These are phyloP conservation scores for Drosophila quadrilineata DNA, from an alignment of 1,140 invertebrate genomes.

Conservation along the genomic window DNA sequence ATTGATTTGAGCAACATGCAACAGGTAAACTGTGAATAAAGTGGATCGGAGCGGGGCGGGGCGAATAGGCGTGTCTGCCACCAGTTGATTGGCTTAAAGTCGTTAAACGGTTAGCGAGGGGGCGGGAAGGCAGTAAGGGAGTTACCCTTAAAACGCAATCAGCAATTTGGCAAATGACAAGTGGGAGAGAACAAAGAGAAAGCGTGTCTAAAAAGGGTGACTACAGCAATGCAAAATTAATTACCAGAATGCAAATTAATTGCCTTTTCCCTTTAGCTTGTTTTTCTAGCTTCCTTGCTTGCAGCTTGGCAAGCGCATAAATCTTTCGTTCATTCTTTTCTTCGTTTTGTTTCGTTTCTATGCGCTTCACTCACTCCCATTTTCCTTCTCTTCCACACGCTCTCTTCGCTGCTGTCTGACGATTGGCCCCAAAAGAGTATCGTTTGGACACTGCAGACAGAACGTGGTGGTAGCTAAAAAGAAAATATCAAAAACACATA, in stretches of 20 bases:
- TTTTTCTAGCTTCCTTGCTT: no score
- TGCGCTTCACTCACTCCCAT: conserved; percentile 14
- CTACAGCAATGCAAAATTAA: conserved; percentile 72
- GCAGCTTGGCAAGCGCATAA: conserved; percentile 73
- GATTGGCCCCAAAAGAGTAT: conserved; percentile 47
- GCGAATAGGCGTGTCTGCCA: not conserved
- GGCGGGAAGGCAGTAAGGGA: not conserved
- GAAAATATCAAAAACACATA: conserved; percentile 35
- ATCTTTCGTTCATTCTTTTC: no score
- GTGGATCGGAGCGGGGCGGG: no score
- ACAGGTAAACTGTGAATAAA: no score
- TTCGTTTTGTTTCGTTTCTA: no score
- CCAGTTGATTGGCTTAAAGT: conserved; percentile 58
- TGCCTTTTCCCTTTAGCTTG: conserved; percentile 74
- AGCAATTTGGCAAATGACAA: conserved; percentile 63
- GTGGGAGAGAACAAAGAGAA: conserved; percentile 14
- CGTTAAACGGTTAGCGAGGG: no score
- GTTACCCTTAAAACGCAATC: conserved; percentile 62
- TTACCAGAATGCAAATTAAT: conserved; percentile 78
- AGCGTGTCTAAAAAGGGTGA: conserved; percentile 22
- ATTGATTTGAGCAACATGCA: conserved; percentile 22
- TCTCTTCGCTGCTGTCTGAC: conserved; percentile 29
- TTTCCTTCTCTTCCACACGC: not conserved
- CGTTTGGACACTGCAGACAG: conserved; percentile 35
- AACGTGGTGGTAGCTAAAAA: conserved; percentile 59